Conservation (phyloP, 2,113 vertebrate species). For the Cichladusa arquata region DNA sequence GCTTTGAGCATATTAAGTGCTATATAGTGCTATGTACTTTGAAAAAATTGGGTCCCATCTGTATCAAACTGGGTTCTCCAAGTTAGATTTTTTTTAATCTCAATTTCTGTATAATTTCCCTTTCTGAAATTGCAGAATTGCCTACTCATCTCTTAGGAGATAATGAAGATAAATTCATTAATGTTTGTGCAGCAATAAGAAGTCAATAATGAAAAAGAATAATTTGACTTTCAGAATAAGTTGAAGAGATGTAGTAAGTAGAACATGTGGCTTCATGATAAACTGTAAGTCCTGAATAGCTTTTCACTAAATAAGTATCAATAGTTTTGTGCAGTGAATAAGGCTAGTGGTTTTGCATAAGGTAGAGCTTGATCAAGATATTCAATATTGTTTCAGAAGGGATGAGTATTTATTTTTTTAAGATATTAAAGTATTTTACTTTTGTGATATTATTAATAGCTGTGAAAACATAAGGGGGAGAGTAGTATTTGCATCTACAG, state of each 20-base stretch:
- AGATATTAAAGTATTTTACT: neutral
- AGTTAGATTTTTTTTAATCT: constrained; percentile 29
- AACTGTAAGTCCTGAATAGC: neutral
- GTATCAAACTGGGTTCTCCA: constrained; percentile 36
- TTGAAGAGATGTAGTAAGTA: neutral
- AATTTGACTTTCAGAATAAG: neutral
- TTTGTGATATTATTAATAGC: neutral
- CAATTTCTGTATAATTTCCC: neutral
- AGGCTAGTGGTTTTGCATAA: neutral
- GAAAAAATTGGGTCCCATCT: constrained; percentile 54
- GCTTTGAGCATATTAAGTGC: constrained; percentile 59
- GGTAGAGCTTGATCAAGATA: neutral
- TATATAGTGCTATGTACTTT: constrained; percentile 53
- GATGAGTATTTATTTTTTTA: neutral
- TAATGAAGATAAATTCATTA: constrained; percentile 46
- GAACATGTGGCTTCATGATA: neutral
- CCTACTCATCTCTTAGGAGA: neutral
- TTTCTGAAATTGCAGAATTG: constrained; percentile 17
- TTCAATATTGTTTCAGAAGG: neutral
- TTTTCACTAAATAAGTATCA: neutral
- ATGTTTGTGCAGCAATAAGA: constrained; percentile 26
- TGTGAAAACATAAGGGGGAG: neutral
- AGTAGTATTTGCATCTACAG: neutral
- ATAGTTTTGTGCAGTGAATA: neutral
- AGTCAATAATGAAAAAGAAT: neutral